Percentiles rank a stretch among this genome's conserved stretches.
Conservation (phyloP, 1,140 invertebrate genomes). For the Zaprionus davidi region DNA sequence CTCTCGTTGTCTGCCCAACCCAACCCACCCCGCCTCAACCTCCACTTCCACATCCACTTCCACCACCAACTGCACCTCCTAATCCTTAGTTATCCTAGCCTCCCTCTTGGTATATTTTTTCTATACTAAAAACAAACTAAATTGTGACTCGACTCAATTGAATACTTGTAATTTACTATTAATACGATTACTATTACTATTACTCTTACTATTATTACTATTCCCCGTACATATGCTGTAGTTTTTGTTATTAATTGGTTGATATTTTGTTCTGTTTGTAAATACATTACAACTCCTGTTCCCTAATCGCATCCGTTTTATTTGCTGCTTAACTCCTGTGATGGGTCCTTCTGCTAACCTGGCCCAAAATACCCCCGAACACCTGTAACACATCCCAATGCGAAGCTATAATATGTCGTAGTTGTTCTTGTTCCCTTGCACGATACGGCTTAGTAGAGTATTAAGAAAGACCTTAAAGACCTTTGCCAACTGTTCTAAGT, state of each 20-base stretch:
- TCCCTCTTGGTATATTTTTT: conserved; percentile 20
- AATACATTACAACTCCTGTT: conserved; percentile 61
- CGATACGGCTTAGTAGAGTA: not conserved
- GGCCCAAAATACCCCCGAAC: not conserved
- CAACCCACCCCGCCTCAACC: conserved; percentile 35
- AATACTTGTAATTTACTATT: conserved; percentile 31
- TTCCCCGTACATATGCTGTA: conserved; percentile 17
- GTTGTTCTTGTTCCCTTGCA: not conserved
- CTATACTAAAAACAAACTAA: conserved; percentile 24
- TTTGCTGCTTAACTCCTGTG: conserved; percentile 46
- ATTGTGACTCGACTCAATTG: conserved; percentile 38
- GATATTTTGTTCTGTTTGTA: conserved; percentile 41
- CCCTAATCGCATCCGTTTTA: conserved; percentile 69
- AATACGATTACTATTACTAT: conserved; percentile 26
- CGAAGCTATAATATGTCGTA: not conserved
- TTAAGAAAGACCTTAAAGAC: not conserved
- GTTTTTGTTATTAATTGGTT: conserved; percentile 32
- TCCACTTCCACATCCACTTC: conserved; percentile 25
- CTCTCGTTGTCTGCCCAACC: conserved; percentile 55
- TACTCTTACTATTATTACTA: conserved; percentile 34
- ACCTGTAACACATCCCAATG: not conserved
- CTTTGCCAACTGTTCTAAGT: not conserved
- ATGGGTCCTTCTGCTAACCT: conserved; percentile 13
- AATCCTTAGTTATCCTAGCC: conserved; percentile 60
- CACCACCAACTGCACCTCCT: conserved; percentile 55